These are phyloP conservation scores for Omphaloscelis lunosa DNA, from an alignment of 2,888 invertebrate species.

Conservation along the genomic window DNA sequence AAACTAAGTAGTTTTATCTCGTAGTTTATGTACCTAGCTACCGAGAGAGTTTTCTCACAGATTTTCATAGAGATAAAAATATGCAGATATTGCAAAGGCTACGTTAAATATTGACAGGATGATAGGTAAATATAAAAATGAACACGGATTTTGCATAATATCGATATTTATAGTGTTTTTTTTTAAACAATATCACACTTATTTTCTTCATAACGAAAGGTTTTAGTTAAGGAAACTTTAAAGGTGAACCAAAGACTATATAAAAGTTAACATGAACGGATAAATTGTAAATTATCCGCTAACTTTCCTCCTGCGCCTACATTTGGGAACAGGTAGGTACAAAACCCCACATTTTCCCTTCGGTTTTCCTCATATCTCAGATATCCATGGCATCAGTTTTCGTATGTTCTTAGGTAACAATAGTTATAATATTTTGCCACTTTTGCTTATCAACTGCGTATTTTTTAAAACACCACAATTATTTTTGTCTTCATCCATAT, in stretches of 20 bases:
- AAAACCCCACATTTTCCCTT: not conserved
- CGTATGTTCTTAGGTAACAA: not conserved
- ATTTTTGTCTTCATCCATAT: not conserved
- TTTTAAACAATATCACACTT: not conserved
- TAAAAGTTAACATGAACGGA: not conserved
- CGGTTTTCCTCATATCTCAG: not conserved
- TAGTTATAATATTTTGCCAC: not conserved
- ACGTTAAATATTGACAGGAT: not conserved
- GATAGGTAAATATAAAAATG: not conserved
- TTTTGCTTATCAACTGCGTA: not conserved
- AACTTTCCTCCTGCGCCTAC: not conserved
- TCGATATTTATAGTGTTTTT: not conserved
- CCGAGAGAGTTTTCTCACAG: constrained; percentile 33
- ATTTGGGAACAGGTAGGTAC: not conserved
- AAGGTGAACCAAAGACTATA: not conserved
- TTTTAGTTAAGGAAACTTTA: not conserved
- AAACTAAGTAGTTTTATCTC: constrained; percentile 61
- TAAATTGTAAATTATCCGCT: not conserved
- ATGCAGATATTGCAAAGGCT: not conserved
- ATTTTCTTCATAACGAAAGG: not conserved
- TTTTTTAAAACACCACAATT: not conserved
- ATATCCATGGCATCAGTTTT: not conserved
- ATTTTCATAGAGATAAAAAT: constrained; percentile 28
- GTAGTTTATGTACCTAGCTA: constrained; percentile 28
- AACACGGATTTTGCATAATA: not conserved